Evolutionary conservation across 2,888 invertebrate species (phyloP), one percentile per base, ranked within the genome.

Genomic region (Latheticus oryzae): DNA sequence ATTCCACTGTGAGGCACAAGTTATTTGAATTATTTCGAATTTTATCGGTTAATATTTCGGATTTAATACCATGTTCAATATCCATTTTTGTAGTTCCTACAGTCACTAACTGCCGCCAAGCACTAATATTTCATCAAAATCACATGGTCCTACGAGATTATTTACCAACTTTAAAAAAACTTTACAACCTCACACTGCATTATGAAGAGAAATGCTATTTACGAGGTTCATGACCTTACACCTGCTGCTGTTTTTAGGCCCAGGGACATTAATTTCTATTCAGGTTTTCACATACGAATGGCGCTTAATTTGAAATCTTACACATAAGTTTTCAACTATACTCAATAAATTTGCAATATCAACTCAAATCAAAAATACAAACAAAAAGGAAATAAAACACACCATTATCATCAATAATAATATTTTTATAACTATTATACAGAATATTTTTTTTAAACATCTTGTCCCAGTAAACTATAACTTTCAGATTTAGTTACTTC

Each of bases 1-100:
- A 82, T 78, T 97, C 96, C 67, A 90, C 79, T 0, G 89, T 87
- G 2, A 89, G 81, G 28, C 85, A 84, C 65, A 85, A 75, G 47
- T 79, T 78, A 63, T 73, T 76, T 12, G 71, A 63, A 15, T 45
- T 54, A 8, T 43, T 54, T 61, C 56, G 32, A 28, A 56, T 56
- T 61, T 55, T 51, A 40, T 60, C 56, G 38, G 63, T 67, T 51
- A 76, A 63, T 63, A 78, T 72, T 66, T 78, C 78, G 43, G 73
- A 64, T 71, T 78, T 77, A 37, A 77, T 70, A 54, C 67, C 67
- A 62, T 76, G 76, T 58, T 76, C 76, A 74, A 76, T 74, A 66
- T 71, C 70, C 70, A 71, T 71, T 32, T 58, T 63, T 52, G 24
- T 21, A 12, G 17, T 26, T 33, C 5, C 17, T 7, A 9, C 2